These are phyloP conservation scores for Pachymerium ferrugineum DNA, from an alignment of 2,888 invertebrate genomes.

Conservation along the genomic window DNA sequence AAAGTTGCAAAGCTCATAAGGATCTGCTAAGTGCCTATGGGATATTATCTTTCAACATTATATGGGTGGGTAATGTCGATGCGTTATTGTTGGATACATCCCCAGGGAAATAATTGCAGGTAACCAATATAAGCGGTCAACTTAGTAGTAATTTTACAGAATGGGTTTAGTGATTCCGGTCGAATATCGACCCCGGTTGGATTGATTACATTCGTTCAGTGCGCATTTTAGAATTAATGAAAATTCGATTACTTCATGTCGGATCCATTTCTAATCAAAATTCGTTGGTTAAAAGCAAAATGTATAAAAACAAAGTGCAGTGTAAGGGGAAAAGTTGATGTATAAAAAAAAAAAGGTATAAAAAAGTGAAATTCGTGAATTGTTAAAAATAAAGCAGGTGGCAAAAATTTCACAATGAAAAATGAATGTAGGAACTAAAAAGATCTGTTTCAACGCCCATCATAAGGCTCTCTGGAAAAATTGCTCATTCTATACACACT, in stretches of 20 bases:
- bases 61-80: not conserved
- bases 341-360: not conserved
- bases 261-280: too few relatives aligned
- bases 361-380: not conserved
- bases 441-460: not conserved
- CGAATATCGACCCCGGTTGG: too few relatives aligned
- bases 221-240: too few relatives aligned
- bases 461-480: not conserved
- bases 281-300: too few relatives aligned
- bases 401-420: conserved; percentile 5
- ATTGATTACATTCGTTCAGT: too few relatives aligned
- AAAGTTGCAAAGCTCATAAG: conserved; percentile 5
- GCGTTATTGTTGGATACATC: not conserved
- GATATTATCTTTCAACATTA: not conserved
- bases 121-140: not conserved
- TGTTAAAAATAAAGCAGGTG: conserved; percentile 5
- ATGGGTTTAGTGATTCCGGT: too few relatives aligned
- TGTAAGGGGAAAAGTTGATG: too few relatives aligned
- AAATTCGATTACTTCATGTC: too few relatives aligned
- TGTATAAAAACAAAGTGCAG: too few relatives aligned
- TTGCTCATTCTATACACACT: not conserved
- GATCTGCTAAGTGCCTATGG: not conserved
- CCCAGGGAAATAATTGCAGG: not conserved
- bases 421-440: not conserved
- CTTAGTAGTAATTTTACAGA: not conserved